These are phyloP conservation scores for Eutolmus rufibarbis DNA, from an alignment of 2,888 invertebrate genomes.

Conservation along the genomic window DNA sequence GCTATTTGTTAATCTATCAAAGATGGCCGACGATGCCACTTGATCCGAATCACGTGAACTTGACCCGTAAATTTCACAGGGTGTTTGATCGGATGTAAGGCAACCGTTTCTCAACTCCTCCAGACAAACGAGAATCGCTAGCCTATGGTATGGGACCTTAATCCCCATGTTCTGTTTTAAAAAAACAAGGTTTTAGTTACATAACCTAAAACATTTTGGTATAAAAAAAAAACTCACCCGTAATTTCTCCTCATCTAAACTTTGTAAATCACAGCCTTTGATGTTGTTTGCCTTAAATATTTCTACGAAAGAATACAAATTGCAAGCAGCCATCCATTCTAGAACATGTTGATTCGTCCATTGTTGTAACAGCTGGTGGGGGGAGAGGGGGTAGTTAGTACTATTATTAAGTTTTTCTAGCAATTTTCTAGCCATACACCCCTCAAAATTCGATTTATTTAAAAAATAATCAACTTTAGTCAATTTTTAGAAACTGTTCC, in stretches of 20 bases:
- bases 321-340: constrained; percentile 79
- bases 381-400: background rate
- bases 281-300: constrained; percentile 75
- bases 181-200: no score
- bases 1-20: constrained; percentile 34
- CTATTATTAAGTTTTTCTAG: no score
- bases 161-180: constrained; percentile 73
- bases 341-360: constrained; percentile 76
- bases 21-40: background rate
- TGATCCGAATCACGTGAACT: background rate
- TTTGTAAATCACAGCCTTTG: constrained; percentile 71
- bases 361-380: constrained; percentile 69
- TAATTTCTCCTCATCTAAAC: constrained; percentile 72
- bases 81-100: constrained; percentile 49
- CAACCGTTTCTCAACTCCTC: constrained; percentile 67
- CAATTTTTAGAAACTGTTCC: no score
- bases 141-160: constrained; percentile 76
- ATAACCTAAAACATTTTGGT: no score
- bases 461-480: no score
- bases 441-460: no score
- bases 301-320: constrained; percentile 75
- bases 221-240: constrained; percentile 64
- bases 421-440: no score
- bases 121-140: constrained; percentile 72
- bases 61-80: background rate